Evolutionary conservation across 2,888 invertebrate genomes (phyloP).

Genomic region (Drosophila infuscata): DNA sequence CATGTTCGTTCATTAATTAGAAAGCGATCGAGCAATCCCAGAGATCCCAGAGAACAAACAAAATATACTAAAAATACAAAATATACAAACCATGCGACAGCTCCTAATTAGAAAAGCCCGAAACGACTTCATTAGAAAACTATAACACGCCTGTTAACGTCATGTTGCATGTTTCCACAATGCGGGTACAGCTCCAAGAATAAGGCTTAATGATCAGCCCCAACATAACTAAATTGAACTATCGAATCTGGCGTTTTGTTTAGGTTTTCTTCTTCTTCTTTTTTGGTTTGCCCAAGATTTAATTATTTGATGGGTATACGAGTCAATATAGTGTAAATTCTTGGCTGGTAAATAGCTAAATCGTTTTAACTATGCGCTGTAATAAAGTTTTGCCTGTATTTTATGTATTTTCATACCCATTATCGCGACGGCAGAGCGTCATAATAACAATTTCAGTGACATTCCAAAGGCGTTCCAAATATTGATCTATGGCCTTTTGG

Average conservation of each 20-base stretch:
- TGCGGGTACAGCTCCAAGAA: constrained; percentile 61
- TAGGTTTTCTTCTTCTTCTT: constrained; percentile 9
- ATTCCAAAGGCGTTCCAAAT: constrained; percentile 36
- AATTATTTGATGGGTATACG: constrained; percentile 63
- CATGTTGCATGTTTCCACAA: constrained; percentile 53
- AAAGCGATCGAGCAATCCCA: constrained; percentile 55
- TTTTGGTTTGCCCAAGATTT: constrained; percentile 41
- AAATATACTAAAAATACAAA: constrained; percentile 1
- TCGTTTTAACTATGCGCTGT: constrained; percentile 17
- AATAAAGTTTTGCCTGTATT: constrained; percentile 37
- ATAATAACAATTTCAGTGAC: constrained; percentile 40
- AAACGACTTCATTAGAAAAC: constrained; percentile 81
- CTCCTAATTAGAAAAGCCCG: constrained; percentile 68
- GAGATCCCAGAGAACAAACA: constrained; percentile 1
- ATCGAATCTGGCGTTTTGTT: constrained; percentile 35
- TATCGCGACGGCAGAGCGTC: constrained; percentile 38
- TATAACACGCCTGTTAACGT: constrained; percentile 78
- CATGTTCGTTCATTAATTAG: constrained; percentile 78
- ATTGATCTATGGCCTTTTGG: constrained; percentile 53
- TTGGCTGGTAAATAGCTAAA: not conserved
- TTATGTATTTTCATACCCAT: constrained; percentile 49
- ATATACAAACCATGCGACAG: constrained; percentile 45
- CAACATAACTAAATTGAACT: constrained; percentile 28
- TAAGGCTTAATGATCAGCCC: constrained; percentile 54
- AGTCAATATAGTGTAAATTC: constrained; percentile 22